phyloP scores from a whole-genome alignment of 2,113 vertebrate species.

The Calyptommatus sinebrachiatus region DNA sequence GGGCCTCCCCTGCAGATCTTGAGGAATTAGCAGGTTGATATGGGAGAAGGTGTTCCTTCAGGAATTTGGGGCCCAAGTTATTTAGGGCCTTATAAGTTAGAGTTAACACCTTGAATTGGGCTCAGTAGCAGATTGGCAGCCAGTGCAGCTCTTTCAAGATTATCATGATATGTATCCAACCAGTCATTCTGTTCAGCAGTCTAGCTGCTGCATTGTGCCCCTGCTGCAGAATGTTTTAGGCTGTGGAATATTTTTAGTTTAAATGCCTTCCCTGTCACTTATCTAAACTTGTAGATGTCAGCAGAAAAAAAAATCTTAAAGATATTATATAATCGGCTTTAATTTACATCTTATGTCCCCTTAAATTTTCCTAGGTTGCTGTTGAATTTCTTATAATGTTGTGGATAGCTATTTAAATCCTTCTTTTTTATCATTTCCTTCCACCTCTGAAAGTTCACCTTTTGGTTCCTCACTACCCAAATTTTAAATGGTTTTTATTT shows the following conservation, averaged over 20 bases:
- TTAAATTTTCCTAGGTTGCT: not conserved
- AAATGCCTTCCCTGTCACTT: no score
- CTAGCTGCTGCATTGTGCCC: no score
- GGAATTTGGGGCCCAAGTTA: no score
- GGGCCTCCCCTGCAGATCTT: no score
- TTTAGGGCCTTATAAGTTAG: no score
- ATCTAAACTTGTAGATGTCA: not conserved
- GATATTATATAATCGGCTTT: not conserved
- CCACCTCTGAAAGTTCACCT: not conserved
- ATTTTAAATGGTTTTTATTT: not conserved
- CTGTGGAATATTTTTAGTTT: not conserved
- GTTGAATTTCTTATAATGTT: not conserved
- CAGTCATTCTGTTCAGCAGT: no score
- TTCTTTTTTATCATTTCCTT: not conserved
- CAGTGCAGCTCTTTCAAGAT: no score
- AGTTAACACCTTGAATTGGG: no score
- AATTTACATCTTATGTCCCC: not conserved
- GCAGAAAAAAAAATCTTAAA: not conserved
- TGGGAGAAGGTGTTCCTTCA: no score
- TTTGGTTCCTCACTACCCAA: not conserved
- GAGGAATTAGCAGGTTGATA: no score
- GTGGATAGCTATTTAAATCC: not conserved
- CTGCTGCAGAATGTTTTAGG: not conserved
- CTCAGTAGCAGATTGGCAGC: no score
- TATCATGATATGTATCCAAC: no score